Evolutionary conservation across 2,888 invertebrate genomes (phyloP).

Genomic region (Latheticus oryzae): DNA sequence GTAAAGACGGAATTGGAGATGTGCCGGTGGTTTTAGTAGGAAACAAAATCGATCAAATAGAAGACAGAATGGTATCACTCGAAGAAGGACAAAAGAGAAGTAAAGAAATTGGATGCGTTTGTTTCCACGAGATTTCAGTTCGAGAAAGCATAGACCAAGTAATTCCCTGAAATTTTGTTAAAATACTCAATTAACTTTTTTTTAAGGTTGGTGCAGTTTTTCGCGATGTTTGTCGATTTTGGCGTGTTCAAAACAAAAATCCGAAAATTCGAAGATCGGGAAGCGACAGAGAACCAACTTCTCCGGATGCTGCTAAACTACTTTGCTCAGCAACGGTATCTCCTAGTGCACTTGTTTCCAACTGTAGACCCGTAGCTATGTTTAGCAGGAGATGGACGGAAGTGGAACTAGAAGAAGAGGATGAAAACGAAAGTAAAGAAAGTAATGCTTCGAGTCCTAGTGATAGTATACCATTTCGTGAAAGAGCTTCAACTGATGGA

Average conservation of each 20-base stretch:
- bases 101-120: constrained; percentile 83
- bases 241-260: constrained; percentile 79
- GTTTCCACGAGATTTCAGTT: constrained; percentile 88
- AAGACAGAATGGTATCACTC: constrained; percentile 83
- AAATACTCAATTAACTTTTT: constrained; percentile 37
- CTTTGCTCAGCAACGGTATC: constrained; percentile 63
- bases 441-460: constrained; percentile 59
- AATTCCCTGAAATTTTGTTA: too few species aligned
- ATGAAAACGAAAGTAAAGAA: constrained; percentile 63
- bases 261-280: constrained; percentile 72
- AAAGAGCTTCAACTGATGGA: constrained; percentile 81
- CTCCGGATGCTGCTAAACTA: constrained; percentile 67
- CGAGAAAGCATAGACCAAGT: constrained; percentile 86
- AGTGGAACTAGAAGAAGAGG: constrained; percentile 73
- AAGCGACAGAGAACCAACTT: constrained; percentile 70
- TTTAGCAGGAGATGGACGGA: constrained; percentile 72
- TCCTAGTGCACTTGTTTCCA: constrained; percentile 58
- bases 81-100: constrained; percentile 81
- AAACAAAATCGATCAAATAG: constrained; percentile 82
- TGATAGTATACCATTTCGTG: constrained; percentile 72
- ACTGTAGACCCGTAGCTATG: constrained; percentile 51
- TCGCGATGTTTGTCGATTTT: constrained; percentile 79
- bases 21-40: constrained; percentile 85
- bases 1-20: constrained; percentile 73
- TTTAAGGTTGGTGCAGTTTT: constrained; percentile 81